Evolutionary conservation across 2,113 vertebrate species (phyloP).

Genomic region (Ranitomeya variabilis): DNA sequence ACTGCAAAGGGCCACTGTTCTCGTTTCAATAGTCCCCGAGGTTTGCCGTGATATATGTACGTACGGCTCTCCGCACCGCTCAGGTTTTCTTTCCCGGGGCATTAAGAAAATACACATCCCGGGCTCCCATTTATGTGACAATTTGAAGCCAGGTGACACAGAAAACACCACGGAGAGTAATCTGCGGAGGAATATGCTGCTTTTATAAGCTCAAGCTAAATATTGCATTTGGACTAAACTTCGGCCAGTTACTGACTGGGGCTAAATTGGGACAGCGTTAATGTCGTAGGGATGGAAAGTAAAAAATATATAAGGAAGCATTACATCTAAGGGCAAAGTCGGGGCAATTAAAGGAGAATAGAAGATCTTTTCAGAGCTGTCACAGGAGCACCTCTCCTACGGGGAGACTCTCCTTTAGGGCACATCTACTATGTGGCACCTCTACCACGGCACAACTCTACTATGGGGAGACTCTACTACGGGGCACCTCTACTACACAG

Average conservation of each 20-base stretch:
- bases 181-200: not conserved
- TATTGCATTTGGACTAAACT: slow-evolving; percentile 12
- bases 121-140: slow-evolving; percentile 1
- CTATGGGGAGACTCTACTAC: no score
- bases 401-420: no score
- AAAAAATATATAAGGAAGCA: not conserved
- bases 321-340: not conserved
- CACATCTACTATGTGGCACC: no score
- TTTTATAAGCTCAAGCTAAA: slow-evolving; percentile 25
- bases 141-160: slow-evolving; percentile 13
- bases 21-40: slow-evolving; percentile 87
- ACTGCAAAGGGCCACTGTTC: slow-evolving; percentile 88
- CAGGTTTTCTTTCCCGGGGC: slow-evolving; percentile 63
- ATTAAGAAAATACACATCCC: slow-evolving; percentile 58
- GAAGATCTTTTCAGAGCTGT: not conserved
- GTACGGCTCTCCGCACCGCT: slow-evolving; percentile 68
- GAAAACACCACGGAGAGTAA: not conserved
- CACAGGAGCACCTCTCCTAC: not conserved
- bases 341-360: not conserved
- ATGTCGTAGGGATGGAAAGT: not conserved
- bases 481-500: no score
- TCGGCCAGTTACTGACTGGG: not conserved
- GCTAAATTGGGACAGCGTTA: not conserved
- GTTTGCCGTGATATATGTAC: slow-evolving; percentile 83
- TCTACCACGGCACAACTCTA: no score